These are phyloP conservation scores for Centropristis striata DNA, from an alignment of 2,113 vertebrate genomes.

Conservation along the genomic window DNA sequence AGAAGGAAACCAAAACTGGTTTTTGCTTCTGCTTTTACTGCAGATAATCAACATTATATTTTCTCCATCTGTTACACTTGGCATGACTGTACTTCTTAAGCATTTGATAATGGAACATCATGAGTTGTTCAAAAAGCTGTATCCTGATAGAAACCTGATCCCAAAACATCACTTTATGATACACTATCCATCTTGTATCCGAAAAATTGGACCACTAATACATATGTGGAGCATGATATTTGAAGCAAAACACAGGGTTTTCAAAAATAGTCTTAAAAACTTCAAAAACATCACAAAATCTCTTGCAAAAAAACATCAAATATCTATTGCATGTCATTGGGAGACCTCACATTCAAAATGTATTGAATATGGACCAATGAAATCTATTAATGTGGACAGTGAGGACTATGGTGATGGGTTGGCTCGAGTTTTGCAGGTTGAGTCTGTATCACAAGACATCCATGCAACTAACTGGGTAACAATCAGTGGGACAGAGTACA, in stretches of 20 bases:
- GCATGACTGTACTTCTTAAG: conserved; percentile 48
- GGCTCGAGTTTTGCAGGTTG: background rate
- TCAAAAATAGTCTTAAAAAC: conserved; percentile 33
- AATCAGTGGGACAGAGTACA: conserved; percentile 13
- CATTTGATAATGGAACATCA: background rate
- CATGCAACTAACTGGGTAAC: background rate
- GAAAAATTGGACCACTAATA: conserved; percentile 43
- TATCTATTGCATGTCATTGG: background rate
- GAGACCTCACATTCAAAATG: background rate
- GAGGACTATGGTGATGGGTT: background rate
- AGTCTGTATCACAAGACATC: background rate
- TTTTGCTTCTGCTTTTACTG: too few species aligned
- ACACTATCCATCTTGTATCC: too few species aligned
- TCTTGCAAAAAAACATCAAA: background rate
- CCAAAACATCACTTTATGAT: too few species aligned
- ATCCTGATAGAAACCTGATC: too few species aligned
- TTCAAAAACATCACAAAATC: background rate
- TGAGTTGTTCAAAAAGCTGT: too few species aligned
- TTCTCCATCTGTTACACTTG: background rate
- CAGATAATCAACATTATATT: conserved; percentile 1
- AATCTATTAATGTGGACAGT: conserved; percentile 15
- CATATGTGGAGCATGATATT: conserved; percentile 54
- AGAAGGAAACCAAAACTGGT: too few species aligned
- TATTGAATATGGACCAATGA: background rate
- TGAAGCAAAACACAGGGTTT: conserved; percentile 31